A percentile compares a stretch with the other conserved stretches of the same genome.
Evolutionary conservation across 2,797 vertebrate species (phyloP).

Genomic region (Dermochelys coriacea): DNA sequence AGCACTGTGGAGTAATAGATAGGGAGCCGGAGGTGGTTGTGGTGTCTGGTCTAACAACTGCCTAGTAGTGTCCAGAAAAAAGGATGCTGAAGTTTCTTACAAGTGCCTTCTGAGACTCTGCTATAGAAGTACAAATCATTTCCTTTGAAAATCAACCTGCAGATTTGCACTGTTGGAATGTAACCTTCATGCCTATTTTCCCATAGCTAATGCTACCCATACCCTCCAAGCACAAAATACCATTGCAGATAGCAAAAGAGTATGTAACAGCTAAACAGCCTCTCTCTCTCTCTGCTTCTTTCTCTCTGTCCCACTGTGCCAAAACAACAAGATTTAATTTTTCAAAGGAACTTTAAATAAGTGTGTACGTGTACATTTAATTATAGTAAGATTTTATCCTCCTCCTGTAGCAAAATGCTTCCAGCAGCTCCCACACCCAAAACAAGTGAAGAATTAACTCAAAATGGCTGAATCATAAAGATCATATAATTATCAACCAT

Average conservation of each 20-base stretch:
- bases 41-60: not conserved
- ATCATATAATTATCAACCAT: constrained; percentile 32
- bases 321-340: not conserved
- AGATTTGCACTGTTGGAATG: not conserved
- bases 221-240: not conserved
- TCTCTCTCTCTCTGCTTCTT: not conserved
- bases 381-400: not conserved
- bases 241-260: not conserved
- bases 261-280: not conserved
- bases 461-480: not conserved
- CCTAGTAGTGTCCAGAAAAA: not conserved
- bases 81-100: not conserved
- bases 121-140: not conserved
- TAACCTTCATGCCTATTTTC: not conserved
- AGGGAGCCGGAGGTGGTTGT: not conserved
- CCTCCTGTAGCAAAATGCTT: not conserved
- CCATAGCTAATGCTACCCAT: not conserved
- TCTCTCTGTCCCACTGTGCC: not conserved
- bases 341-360: not conserved
- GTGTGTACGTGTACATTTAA: not conserved
- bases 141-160: not conserved
- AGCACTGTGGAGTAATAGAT: not conserved
- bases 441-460: not conserved
- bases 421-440: not conserved
- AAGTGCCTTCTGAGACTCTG: not conserved